Conservation (phyloP, 1,140 invertebrate species). For the Rhysida immarginata region DNA sequence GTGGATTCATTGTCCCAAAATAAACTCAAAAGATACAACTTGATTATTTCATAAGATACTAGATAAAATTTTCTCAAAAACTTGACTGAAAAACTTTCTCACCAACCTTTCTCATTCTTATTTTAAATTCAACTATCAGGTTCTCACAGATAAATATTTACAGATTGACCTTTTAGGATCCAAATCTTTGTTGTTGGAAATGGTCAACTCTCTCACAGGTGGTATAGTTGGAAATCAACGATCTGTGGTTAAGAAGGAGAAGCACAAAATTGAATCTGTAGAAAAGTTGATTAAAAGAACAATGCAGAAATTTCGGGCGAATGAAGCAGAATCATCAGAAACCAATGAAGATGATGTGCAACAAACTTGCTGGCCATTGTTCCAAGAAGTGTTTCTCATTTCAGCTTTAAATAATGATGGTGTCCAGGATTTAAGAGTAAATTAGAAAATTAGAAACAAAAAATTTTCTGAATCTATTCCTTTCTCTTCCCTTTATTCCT, state of each 20-base stretch:
- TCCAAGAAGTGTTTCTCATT: constrained; percentile 72
- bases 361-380: constrained; percentile 49
- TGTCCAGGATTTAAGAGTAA: constrained; percentile 54
- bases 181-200: constrained; percentile 53
- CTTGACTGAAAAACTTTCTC: too few relatives aligned
- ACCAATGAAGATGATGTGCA: constrained; percentile 11
- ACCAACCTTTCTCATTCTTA: too few relatives aligned
- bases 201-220: constrained; percentile 49
- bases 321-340: constrained; percentile 1
- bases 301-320: constrained; percentile 2
- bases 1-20: too few relatives aligned
- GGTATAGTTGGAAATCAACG: constrained; percentile 30
- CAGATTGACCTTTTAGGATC: constrained; percentile 62
- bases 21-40: too few relatives aligned
- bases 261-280: constrained; percentile 15
- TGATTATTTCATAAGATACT: too few relatives aligned
- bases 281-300: constrained; percentile 22
- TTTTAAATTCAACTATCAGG: too few relatives aligned
- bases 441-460: constrained; percentile 6
- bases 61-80: too few relatives aligned
- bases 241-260: constrained; percentile 5
- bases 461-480: too few relatives aligned
- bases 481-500: too few relatives aligned
- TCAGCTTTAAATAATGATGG: constrained; percentile 65
- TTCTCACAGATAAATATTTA: constrained; percentile 21